Evolutionary conservation across 1,140 invertebrate species (phyloP).

Genomic region (Saccostrea glomerata): DNA sequence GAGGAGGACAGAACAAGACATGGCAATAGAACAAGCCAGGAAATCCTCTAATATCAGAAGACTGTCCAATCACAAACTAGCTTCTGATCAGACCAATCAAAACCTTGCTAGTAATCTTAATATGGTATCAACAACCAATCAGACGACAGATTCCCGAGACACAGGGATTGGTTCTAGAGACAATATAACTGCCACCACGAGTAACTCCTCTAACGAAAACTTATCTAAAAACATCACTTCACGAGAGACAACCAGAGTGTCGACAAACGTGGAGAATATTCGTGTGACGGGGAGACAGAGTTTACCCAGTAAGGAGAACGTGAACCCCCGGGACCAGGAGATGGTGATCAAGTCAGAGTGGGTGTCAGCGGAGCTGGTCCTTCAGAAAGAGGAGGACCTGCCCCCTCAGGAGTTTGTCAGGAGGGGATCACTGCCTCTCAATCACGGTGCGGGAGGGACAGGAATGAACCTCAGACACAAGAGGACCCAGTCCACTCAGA

Average conservation of each 20-base stretch:
- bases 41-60: constrained; percentile 43
- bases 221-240: constrained; percentile 42
- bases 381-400: constrained; percentile 30
- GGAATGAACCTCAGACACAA: constrained; percentile 45
- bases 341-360: constrained; percentile 46
- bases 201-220: constrained; percentile 37
- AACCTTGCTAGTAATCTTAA: background rate
- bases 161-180: constrained; percentile 44
- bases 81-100: constrained; percentile 34
- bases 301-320: constrained; percentile 11
- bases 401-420: constrained; percentile 41
- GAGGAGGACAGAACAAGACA: constrained; percentile 64
- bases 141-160: constrained; percentile 28
- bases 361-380: constrained; percentile 52
- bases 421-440: constrained; percentile 46
- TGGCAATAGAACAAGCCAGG: constrained; percentile 58
- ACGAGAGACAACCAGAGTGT: background rate
- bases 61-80: constrained; percentile 32
- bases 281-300: background rate
- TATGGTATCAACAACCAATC: constrained; percentile 17
- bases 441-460: background rate
- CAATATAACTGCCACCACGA: constrained; percentile 15
- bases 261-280: background rate
- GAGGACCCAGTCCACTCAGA: constrained; percentile 55
- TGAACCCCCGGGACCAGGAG: constrained; percentile 6